Percentiles rank a stretch among this genome's conserved stretches.
Conservation (phyloP, 37 sponge, comb jelly and placozoan genomes). For the Petrosia ficiformis region DNA sequence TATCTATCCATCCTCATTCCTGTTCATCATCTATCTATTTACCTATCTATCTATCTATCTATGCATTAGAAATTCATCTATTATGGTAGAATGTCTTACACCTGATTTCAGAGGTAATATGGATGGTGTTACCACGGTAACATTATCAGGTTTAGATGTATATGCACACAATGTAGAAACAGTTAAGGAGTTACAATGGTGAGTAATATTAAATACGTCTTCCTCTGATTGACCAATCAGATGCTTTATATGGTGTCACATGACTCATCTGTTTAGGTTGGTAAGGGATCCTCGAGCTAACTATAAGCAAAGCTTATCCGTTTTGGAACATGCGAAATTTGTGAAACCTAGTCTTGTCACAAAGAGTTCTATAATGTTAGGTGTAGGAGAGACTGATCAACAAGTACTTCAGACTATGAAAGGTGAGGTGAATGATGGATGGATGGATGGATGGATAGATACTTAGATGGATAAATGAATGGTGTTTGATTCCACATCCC, state of each 20-base stretch:
- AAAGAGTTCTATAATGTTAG: constrained; percentile 98
- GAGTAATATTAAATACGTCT: no score
- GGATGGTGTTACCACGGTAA: constrained; percentile 61
- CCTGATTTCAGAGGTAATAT: constrained; percentile 95
- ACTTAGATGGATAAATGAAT: no score
- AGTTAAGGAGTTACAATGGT: constrained; percentile 90
- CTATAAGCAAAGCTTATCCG: constrained; percentile 88
- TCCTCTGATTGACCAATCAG: no score
- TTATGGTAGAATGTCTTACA: constrained; percentile 91
- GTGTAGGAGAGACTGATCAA: constrained; percentile 94
- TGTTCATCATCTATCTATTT: no score
- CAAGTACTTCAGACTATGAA: constrained; percentile 82
- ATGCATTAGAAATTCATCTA: constrained; percentile 45
- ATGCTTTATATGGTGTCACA: constrained; percentile 5
- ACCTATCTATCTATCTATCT: not conserved
- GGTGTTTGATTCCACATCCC: no score
- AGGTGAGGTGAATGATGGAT: constrained; percentile 12
- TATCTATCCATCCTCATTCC: no score
- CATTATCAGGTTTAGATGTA: constrained; percentile 90
- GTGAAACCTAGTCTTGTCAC: constrained; percentile 72
- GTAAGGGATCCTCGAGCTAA: constrained; percentile 98
- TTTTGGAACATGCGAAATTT: constrained; percentile 86
- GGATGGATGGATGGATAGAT: not conserved
- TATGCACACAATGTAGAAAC: constrained; percentile 99
- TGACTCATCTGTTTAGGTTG: constrained; percentile 48